Evolutionary conservation across 2,888 invertebrate genomes (phyloP).

Genomic region (Spisula solida): DNA sequence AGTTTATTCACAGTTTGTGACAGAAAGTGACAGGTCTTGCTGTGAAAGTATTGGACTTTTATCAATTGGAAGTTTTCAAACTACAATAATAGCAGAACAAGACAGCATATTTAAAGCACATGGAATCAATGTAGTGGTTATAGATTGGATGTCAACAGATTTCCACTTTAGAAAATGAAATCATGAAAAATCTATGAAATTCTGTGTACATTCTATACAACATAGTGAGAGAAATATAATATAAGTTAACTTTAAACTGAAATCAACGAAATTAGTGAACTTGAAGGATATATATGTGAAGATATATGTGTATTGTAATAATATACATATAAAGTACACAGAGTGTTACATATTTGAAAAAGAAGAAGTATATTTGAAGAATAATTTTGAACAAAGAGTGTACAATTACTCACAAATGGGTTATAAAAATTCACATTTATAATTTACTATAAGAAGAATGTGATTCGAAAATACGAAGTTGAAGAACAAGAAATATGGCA

Average conservation of each 20-base stretch:
- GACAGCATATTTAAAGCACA: not conserved
- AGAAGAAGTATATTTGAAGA: not conserved
- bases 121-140: not conserved
- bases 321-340: too few species aligned
- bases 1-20: conserved; percentile 41
- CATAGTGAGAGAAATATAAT: not conserved
- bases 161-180: not conserved
- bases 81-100: not conserved
- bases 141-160: not conserved
- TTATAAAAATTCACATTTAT: not conserved
- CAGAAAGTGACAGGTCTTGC: conserved; percentile 29
- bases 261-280: not conserved
- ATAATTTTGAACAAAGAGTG: conserved; percentile 6
- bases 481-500: conserved; percentile 40
- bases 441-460: not conserved
- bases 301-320: not conserved
- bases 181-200: not conserved
- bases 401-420: not conserved
- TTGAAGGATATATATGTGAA: not conserved
- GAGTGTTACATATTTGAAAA: not conserved
- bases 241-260: not conserved
- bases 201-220: not conserved
- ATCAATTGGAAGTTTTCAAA: conserved; percentile 19
- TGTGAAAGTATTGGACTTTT: conserved; percentile 11
- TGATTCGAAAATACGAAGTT: not conserved